Conservation (phyloP, 2,888 invertebrate species). For the Eristalis intricaria region DNA sequence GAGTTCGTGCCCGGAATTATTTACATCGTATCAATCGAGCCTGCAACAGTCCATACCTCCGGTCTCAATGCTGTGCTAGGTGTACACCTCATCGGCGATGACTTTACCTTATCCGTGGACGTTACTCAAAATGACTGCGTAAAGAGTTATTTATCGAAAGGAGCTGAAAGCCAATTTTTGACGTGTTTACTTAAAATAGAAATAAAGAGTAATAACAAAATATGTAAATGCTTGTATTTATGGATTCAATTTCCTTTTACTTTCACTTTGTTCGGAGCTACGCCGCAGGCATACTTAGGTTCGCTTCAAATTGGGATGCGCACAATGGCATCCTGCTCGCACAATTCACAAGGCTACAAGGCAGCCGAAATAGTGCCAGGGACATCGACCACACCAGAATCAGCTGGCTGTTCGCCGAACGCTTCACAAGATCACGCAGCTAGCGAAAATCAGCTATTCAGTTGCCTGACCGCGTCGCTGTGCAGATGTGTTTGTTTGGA, state of each 20-base stretch:
- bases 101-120: constrained; percentile 20
- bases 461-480: too few species aligned
- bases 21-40: constrained; percentile 23
- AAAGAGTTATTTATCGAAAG: constrained; percentile 62
- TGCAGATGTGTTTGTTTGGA: neutral
- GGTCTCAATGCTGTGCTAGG: constrained; percentile 57
- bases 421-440: neutral
- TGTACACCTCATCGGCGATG: constrained; percentile 7
- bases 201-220: constrained; percentile 28
- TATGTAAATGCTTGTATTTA: constrained; percentile 19
- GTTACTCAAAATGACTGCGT: constrained; percentile 47
- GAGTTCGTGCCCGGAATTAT: constrained; percentile 69
- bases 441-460: neutral
- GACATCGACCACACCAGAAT: constrained; percentile 31
- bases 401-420: constrained; percentile 8
- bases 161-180: constrained; percentile 43
- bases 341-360: neutral
- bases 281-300: constrained; percentile 52
- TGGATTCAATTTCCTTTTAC: constrained; percentile 52
- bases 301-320: constrained; percentile 25
- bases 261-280: constrained; percentile 53
- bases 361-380: constrained; percentile 49
- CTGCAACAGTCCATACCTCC: neutral
- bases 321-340: neutral
- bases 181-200: constrained; percentile 35